Percentiles rank a stretch among this genome's conserved stretches.
phyloP scores from a whole-genome alignment of 2,113 vertebrate genomes.

The Bubo blakistoni region DNA sequence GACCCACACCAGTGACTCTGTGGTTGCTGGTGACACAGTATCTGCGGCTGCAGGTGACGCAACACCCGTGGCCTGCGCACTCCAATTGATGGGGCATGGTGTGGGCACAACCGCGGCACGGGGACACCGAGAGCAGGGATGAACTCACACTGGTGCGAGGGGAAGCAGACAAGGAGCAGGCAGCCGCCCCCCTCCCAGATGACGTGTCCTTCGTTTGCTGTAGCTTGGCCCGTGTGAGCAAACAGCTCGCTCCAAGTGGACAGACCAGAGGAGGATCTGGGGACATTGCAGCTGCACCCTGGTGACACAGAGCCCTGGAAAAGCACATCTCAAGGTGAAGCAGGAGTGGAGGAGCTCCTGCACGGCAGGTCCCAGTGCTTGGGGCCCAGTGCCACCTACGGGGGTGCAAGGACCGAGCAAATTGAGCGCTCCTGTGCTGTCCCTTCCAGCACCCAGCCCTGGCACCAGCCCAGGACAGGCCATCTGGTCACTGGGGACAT shows the following conservation, averaged over 20 bases:
- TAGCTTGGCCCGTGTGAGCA: neutral
- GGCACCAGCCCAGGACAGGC: fast-evolving
- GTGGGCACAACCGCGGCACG: fast-evolving
- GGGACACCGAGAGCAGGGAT: fast-evolving
- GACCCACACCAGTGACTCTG: neutral
- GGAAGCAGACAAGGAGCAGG: neutral
- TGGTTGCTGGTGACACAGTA: neutral
- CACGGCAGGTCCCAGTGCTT: neutral
- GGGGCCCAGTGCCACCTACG: neutral
- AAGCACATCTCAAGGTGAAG: neutral
- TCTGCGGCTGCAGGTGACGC: neutral
- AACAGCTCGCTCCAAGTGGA: fast-evolving
- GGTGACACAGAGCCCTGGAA: neutral
- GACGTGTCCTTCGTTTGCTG: fast-evolving
- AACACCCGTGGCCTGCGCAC: fast-evolving
- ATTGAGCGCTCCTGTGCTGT: neutral
- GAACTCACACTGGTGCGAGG: neutral
- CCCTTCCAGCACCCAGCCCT: neutral
- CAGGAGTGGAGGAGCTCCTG: neutral
- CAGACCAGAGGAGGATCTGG: neutral
- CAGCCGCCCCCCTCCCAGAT: fast-evolving
- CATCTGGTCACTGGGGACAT: neutral
- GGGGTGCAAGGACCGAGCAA: neutral
- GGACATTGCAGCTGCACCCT: neutral
- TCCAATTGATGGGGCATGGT: fast-evolving